Evolutionary conservation across 2,888 invertebrate genomes (phyloP).

Genomic region (Eupithecia exiguata): DNA sequence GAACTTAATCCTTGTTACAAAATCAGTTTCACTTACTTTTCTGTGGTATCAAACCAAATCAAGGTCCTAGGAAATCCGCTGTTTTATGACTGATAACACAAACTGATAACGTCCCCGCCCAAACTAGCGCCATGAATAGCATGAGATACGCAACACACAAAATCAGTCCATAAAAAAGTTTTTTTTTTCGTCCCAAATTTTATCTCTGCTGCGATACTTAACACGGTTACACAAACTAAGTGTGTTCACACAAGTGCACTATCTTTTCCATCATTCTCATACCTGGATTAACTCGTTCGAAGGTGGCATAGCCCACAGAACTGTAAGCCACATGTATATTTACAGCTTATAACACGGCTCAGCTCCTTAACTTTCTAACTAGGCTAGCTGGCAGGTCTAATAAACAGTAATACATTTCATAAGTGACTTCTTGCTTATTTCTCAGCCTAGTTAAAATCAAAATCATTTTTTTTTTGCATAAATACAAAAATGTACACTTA

Average conservation of each 20-base stretch:
- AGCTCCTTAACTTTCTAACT: too few species aligned
- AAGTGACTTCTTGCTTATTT: neutral
- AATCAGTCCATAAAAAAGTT: neutral
- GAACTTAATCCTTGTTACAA: constrained; percentile 10
- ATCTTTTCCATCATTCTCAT: neutral
- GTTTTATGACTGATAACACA: constrained; percentile 60
- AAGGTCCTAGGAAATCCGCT: constrained; percentile 65
- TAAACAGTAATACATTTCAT: neutral
- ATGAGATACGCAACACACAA: neutral
- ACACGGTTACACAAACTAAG: neutral
- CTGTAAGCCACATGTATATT: neutral
- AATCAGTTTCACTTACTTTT: too few species aligned
- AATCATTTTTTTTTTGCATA: too few species aligned
- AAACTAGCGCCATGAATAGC: constrained; percentile 51
- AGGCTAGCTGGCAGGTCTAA: neutral
- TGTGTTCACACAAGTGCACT: neutral
- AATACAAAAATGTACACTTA: too few species aligned
- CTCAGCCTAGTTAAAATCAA: neutral
- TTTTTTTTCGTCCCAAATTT: neutral
- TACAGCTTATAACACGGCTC: too few species aligned
- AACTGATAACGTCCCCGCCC: constrained; percentile 66
- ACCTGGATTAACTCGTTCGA: neutral
- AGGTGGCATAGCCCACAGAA: neutral
- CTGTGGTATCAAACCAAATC: constrained; percentile 50
- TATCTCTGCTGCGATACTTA: neutral